Conservation (phyloP, 2,113 vertebrate species). For the Thinocorus orbignyianus region DNA sequence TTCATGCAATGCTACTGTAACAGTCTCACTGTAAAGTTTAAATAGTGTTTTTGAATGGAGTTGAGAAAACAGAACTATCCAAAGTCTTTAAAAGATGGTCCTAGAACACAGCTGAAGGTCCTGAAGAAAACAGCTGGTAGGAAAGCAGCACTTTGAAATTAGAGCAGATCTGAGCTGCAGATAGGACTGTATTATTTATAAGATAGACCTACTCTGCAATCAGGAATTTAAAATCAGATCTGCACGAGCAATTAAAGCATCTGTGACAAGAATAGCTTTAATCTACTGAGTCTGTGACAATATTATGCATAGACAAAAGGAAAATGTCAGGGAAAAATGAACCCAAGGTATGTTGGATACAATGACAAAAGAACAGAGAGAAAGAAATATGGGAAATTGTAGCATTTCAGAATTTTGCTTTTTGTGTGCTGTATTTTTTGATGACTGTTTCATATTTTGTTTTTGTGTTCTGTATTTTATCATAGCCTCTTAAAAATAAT, state of each 20-base stretch:
- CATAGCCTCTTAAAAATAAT: not conserved
- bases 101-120: no score
- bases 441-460: not conserved
- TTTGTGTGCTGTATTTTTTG: not conserved
- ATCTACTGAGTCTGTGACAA: not conserved
- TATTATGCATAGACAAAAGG: not conserved
- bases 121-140: not conserved
- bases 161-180: not conserved
- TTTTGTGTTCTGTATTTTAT: not conserved
- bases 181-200: not conserved
- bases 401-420: not conserved
- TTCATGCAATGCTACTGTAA: not conserved
- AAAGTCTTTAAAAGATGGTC: not conserved
- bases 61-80: not conserved
- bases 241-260: not conserved
- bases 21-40: not conserved
- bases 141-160: not conserved
- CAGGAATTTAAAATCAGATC: not conserved
- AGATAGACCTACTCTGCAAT: not conserved
- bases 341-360: not conserved
- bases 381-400: not conserved
- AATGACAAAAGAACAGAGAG: not conserved
- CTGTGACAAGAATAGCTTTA: not conserved
- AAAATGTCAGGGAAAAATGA: not conserved
- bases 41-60: not conserved